Percentiles rank a stretch among this genome's conserved stretches.
Evolutionary conservation across 2,797 vertebrate genomes (phyloP).

Genomic region (Pantherophis vulpinus): DNA sequence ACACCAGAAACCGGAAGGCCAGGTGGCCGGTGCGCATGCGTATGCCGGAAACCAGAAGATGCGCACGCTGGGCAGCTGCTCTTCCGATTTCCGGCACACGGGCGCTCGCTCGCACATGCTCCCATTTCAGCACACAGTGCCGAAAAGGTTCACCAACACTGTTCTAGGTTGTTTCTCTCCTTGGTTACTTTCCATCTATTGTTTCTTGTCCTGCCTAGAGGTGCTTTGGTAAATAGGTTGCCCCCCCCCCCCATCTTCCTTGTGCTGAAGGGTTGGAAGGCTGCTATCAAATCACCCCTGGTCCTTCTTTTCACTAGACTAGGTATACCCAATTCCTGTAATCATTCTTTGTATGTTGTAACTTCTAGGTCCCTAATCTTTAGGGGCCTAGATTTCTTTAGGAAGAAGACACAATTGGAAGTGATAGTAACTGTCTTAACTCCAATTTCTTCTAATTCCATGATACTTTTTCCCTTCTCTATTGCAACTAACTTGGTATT

Average conservation of each 20-base stretch:
- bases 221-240: not conserved
- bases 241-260: not conserved
- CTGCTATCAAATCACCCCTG: not conserved
- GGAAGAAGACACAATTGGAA: not conserved
- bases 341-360: not conserved
- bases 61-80: too few species aligned
- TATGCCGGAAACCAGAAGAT: too few species aligned
- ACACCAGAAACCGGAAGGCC: too few species aligned
- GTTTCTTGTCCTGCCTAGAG: not conserved
- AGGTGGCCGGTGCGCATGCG: too few species aligned
- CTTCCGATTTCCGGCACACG: too few species aligned
- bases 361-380: not conserved
- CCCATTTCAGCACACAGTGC: too few species aligned
- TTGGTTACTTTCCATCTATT: not conserved
- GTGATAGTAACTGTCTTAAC: not conserved
- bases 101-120: too few species aligned
- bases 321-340: not conserved
- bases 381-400: not conserved
- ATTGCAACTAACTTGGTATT: not conserved
- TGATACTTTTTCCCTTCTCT: not conserved
- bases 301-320: not conserved
- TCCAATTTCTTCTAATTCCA: not conserved
- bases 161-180: not conserved
- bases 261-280: not conserved
- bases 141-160: too few species aligned